Conservation (phyloP, 2,797 vertebrate species). For the Acanthornis magna region DNA sequence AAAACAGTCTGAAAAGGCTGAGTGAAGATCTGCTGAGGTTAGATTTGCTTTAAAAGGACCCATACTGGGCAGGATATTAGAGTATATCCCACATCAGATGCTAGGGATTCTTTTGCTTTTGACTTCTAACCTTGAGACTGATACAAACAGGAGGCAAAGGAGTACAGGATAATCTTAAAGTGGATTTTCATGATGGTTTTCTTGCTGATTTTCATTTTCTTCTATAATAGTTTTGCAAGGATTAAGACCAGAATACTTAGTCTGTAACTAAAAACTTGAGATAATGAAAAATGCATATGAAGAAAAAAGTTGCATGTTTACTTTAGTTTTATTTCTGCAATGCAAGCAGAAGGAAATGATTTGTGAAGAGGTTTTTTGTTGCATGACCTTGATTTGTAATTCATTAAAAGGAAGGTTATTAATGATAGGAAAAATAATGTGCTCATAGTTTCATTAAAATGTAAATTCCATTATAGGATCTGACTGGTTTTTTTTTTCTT, state of each 20-base stretch:
- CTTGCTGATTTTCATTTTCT: not conserved
- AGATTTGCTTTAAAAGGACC: not conserved
- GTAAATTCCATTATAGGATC: slow-evolving; percentile 1
- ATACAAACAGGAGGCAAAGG: not conserved
- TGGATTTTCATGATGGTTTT: not conserved
- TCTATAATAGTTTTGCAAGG: not conserved
- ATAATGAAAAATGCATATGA: not conserved
- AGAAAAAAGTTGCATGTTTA: not conserved
- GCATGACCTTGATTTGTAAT: not conserved
- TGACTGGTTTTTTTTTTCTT: not conserved
- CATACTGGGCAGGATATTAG: not conserved
- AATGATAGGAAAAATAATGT: slow-evolving; percentile 8
- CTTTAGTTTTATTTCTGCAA: not conserved
- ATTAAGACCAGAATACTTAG: not conserved
- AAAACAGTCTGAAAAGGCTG: not conserved
- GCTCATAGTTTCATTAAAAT: slow-evolving; percentile 32
- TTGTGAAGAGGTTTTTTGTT: not conserved
- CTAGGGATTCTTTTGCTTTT: not conserved
- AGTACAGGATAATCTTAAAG: not conserved
- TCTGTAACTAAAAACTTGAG: not conserved
- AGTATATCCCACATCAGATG: not conserved
- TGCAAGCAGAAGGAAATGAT: not conserved
- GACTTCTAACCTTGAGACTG: not conserved
- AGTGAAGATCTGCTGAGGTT: not conserved
- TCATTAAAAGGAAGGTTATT: slow-evolving; percentile 31